phyloP scores from a whole-genome alignment of 2,797 vertebrate genomes.

The Phalloptychus januarius region DNA sequence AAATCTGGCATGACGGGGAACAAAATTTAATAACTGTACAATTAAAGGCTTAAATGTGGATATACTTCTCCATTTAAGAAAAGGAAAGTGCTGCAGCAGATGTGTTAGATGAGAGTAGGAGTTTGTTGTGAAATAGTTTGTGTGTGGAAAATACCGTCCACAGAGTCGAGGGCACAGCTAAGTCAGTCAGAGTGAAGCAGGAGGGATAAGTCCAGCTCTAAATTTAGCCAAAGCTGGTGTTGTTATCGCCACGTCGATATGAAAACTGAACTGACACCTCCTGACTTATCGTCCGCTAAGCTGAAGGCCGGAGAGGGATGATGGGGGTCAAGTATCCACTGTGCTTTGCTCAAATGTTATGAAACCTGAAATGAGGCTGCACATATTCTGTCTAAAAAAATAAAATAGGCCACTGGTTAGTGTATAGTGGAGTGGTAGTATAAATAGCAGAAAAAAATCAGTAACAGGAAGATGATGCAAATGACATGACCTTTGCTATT shows the following conservation, averaged over 20 bases:
- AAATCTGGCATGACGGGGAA: background rate
- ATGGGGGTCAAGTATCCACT: slow-evolving; percentile 24
- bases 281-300: slow-evolving; percentile 34
- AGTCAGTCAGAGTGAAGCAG: slow-evolving; percentile 50
- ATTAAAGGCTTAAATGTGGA: background rate
- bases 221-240: slow-evolving; percentile 72
- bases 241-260: slow-evolving; percentile 72
- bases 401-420: slow-evolving; percentile 2
- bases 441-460: slow-evolving; percentile 1
- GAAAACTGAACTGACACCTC: slow-evolving; percentile 49
- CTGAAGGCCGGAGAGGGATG: slow-evolving; percentile 20
- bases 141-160: slow-evolving; percentile 66
- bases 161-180: slow-evolving; percentile 59
- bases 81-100: slow-evolving; percentile 7
- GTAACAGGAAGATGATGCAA: background rate
- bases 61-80: background rate
- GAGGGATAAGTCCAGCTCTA: slow-evolving; percentile 56
- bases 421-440: background rate
- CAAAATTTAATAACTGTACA: background rate
- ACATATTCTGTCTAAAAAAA: slow-evolving; percentile 9
- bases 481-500: background rate
- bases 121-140: slow-evolving; percentile 47
- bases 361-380: background rate
- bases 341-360: background rate
- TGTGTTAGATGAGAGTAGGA: slow-evolving; percentile 11